phyloP scores from a whole-genome alignment of 2,888 invertebrate genomes.

The Acrobasis repandana region DNA sequence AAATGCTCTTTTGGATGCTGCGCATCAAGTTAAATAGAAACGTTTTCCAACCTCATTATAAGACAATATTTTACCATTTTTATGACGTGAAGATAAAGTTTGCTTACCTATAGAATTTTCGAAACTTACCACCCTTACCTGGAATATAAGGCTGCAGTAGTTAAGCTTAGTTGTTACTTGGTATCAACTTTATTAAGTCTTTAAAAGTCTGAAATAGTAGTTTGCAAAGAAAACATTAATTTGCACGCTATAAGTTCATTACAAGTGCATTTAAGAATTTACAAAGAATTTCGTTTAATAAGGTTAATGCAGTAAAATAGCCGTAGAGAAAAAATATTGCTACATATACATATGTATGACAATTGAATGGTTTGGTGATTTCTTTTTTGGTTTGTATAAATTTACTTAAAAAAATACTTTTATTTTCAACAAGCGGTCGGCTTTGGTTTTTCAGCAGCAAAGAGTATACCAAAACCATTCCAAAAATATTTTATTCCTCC shows the following conservation, averaged over 20 bases:
- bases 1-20: not conserved
- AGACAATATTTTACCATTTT: constrained; percentile 18
- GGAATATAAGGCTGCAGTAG: constrained; percentile 7
- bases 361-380: no score
- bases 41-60: constrained; percentile 10
- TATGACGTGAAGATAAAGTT: constrained; percentile 20
- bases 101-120: constrained; percentile 8
- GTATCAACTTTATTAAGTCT: constrained; percentile 6
- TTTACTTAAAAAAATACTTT: no score
- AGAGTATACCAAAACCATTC: no score
- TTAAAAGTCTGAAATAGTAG: not conserved
- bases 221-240: constrained; percentile 1
- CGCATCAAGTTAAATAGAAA: constrained; percentile 2
- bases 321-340: no score
- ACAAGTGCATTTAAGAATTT: not conserved
- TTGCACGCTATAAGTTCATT: constrained; percentile 6
- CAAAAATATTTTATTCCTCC: no score
- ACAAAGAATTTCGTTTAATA: not conserved
- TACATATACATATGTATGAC: no score
- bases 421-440: no score
- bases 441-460: no score
- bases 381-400: no score
- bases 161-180: constrained; percentile 1
- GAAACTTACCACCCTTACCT: constrained; percentile 14
- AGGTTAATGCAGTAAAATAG: no score